A percentile compares a stretch with the other conserved stretches of the same genome.
These are phyloP conservation scores for Stichopus horrens DNA, from an alignment of 53 echinoderm and acorn worm species.

Conservation along the genomic window DNA sequence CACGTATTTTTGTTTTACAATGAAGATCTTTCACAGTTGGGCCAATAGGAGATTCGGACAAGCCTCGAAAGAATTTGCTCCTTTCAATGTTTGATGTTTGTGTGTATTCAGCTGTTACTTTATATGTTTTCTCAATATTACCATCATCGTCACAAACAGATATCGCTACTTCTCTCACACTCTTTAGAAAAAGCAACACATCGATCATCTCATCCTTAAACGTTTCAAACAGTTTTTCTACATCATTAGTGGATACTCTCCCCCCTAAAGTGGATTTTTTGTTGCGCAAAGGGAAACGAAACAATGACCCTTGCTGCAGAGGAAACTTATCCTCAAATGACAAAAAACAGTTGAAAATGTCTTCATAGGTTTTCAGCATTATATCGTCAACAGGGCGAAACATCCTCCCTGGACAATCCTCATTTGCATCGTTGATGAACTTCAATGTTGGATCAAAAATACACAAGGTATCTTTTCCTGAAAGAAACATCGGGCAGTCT, in stretches of 20 bases:
- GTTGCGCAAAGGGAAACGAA: slow-evolving; percentile 17
- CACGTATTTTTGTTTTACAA: background rate
- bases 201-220: slow-evolving; percentile 40
- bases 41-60: background rate
- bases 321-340: background rate
- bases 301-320: background rate
- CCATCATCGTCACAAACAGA: background rate
- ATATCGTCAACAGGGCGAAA: background rate
- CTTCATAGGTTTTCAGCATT: background rate
- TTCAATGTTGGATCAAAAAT: slow-evolving; percentile 79
- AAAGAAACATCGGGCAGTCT: slow-evolving; percentile 85
- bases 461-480: slow-evolving; percentile 64
- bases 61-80: background rate
- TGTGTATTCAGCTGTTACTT: background rate
- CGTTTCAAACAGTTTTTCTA: background rate
- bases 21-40: background rate
- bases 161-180: background rate
- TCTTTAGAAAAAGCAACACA: slow-evolving; percentile 21
- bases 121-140: background rate
- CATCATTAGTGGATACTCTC: background rate
- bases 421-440: slow-evolving; percentile 50
- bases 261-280: background rate
- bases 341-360: slow-evolving; percentile 26
- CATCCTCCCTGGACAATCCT: slow-evolving; percentile 59
- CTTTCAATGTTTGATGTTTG: background rate